A percentile compares a stretch with the other conserved stretches of the same genome.
phyloP scores from a whole-genome alignment of 2,113 vertebrate species.

The Bothrops jararaca region DNA sequence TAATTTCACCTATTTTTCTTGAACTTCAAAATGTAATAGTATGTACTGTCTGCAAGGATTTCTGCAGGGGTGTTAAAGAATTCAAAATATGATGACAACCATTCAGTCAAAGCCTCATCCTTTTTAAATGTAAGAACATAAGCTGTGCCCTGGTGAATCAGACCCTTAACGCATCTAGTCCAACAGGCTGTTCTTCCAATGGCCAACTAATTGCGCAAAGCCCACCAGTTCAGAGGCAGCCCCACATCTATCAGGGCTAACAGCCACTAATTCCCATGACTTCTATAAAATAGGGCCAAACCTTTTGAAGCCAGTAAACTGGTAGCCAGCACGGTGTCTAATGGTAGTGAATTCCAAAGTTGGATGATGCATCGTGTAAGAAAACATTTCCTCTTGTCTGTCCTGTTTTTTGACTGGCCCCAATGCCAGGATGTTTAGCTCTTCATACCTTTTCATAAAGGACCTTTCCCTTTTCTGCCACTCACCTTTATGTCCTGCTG shows the following conservation, averaged over 20 bases:
- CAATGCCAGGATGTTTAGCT: neutral
- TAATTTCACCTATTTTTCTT: neutral
- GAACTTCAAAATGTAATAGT: neutral
- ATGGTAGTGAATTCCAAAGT: neutral
- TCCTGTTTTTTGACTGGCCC: neutral
- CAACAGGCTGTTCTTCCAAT: neutral
- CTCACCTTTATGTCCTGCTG: neutral
- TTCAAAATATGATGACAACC: neutral
- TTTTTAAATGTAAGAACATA: neutral
- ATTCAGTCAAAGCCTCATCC: neutral
- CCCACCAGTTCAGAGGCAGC: neutral
- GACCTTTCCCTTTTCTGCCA: neutral
- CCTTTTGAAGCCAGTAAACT: neutral
- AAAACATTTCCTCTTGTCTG: neutral
- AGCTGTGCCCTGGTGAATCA: neutral
- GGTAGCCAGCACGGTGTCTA: neutral
- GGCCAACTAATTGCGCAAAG: neutral
- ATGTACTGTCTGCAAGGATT: neutral
- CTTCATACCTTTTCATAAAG: neutral
- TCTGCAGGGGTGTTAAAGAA: neutral
- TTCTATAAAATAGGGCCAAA: neutral
- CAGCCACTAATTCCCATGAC: neutral
- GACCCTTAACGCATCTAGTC: neutral
- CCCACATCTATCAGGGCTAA: neutral
- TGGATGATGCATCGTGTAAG: neutral